Conservation (phyloP, 1,140 invertebrate species). For the Uloborus diversus region DNA sequence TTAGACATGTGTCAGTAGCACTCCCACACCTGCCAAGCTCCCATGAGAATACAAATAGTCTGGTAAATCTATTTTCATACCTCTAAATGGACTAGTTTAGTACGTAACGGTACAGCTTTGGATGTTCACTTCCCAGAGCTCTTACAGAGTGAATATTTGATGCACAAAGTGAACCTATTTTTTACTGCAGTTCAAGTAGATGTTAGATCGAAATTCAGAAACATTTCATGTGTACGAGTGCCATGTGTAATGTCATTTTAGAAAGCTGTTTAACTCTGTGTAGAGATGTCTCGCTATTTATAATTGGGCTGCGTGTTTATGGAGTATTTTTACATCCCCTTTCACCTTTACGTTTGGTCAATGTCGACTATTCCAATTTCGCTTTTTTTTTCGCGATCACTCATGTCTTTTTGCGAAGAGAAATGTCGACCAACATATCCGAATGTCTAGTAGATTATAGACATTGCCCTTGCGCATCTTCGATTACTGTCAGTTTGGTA, state of each 20-base stretch:
- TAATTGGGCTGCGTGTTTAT: background rate
- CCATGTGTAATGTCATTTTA: conserved; percentile 28
- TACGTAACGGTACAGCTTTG: conserved; percentile 38
- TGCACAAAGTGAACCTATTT: conserved; percentile 56
- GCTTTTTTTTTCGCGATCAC: too few relatives aligned
- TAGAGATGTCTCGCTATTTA: conserved; percentile 7
- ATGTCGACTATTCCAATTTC: too few relatives aligned
- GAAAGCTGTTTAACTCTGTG: conserved; percentile 30
- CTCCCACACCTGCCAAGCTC: conserved; percentile 48
- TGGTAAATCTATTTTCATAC: conserved; percentile 55
- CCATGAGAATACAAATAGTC: conserved; percentile 43
- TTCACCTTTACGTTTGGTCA: too few relatives aligned
- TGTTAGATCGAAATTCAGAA: conserved; percentile 21
- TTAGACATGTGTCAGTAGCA: conserved; percentile 49
- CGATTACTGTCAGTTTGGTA: background rate
- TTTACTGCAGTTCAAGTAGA: conserved; percentile 44
- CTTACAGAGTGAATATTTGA: conserved; percentile 25
- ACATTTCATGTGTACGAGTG: conserved; percentile 36
- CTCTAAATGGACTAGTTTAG: conserved; percentile 51
- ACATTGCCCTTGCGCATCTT: background rate
- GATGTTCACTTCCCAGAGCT: conserved; percentile 51
- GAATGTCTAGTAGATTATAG: conserved; percentile 17
- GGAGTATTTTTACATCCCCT: background rate
- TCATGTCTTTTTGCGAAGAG: too few relatives aligned
- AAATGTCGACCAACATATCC: conserved; percentile 40